Base-by-base conservation (phyloP, 1,140 invertebrate species). In the Drosophila chauvacae region DNA sequence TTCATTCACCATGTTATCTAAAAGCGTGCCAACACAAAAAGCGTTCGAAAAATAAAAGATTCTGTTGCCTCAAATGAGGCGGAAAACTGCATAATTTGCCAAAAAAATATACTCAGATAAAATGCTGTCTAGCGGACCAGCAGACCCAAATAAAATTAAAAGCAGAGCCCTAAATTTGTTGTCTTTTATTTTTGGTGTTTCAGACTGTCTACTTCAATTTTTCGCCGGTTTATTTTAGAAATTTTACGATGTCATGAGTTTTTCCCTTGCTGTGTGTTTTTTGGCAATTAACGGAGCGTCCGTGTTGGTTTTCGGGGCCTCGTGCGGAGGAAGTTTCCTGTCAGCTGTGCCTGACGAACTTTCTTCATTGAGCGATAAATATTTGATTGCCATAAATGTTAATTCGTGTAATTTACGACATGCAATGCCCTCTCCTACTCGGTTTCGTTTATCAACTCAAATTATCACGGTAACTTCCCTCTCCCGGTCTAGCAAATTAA, bases 1-100 rank as follows among this genome's bases (percentile, higher is more conserved):
- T 88, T 86, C 84, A 80, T 86, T 86, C 82, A 73, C 68, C 78
- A 81, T 70, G 74, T 86, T 86, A 86, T 86, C 82, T 86, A 69
- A 76, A 87, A 81, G 73, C 83, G 75, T 79, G 79, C 82, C 75
- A 71, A 60, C 53, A 76, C 57, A 37, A 42, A 69, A 71, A 71
- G n/a, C 16, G 33, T 16, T 37, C 18, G 33, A 55, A 53, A 74
- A 48, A 50, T 30, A 75, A 68, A 56, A 41, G 48, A 61, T 65
- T 69, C 56, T 62, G 66, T 63, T 81, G 77, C 48, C 63, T 64
- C 59, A 75, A 80, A 80, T 80, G 77, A 61, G 76, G 50, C 60
- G 64, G 58, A 75, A 77, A 70, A 81, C 59, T 61, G 69, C 80
- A 60, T 41, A 71, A 76, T 57, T 72, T 76, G 62, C 39, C 30